Base-by-base conservation (phyloP, 2,797 vertebrate species). In the Poeciliopsis infans region DNA sequence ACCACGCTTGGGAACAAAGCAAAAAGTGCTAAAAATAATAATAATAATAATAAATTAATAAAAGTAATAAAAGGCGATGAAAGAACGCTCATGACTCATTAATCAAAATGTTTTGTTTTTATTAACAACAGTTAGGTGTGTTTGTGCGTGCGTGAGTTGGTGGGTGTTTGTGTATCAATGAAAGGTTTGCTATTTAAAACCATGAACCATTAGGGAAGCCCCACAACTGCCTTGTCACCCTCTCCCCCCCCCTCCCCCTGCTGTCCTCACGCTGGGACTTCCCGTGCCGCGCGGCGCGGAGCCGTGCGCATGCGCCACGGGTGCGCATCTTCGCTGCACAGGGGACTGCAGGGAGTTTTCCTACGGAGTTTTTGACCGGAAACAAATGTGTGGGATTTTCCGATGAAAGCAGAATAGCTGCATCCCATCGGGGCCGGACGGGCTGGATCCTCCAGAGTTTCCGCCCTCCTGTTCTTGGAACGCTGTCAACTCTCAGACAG, bases 341-440 rank as follows among this genome's bases (percentile, higher is more conserved):
- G 41, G 91, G 89, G 79, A 84, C 53, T 0, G 41, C 74, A 81
- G 88, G 95, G 94, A 91, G 83, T 89, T 95, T 95, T 93, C 85
- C 89, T 8, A 66, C 64, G 93, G 94, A 94, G 80, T 94, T 94
- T 94, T 86, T 81, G 36, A 77, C 72, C 33, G 59, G 72, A 36
- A 72, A 39, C 59, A 23, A 61, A 16, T 20, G 69, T 15, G 78
- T 70, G 94, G 95, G 91, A 71, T 91, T 95, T 95, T 88, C 94
- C 92, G 64, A 5, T 5, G 16, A 45, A 49, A 6, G 0, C 31
- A 46, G 23, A 45, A 28, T 1, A 53, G 16, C 1, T 2, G 5
- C 16, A 33, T 16, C 6, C 28, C 57, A 15, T 28, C 57, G n/a
- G 57, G 57, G 57, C 12, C 28, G n/a, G 55, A 15, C 25, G n/a